Evolutionary conservation across 2,797 vertebrate genomes (phyloP).

Genomic region (Neostethus bicornis): DNA sequence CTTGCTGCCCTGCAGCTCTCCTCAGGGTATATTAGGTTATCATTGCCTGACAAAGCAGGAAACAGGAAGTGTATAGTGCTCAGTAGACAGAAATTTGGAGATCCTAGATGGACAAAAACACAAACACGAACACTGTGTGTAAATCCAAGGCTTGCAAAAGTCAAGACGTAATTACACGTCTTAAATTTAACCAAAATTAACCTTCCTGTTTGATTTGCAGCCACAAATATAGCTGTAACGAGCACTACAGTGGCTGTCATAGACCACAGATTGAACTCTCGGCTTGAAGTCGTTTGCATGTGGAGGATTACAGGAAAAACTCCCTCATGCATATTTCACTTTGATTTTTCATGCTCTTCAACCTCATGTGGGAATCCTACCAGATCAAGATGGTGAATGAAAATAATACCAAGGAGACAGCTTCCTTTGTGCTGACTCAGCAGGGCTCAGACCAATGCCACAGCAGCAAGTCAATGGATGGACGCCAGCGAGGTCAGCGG

Average conservation of each 20-base stretch:
- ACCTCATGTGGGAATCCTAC: slow-evolving; percentile 51
- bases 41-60: slow-evolving; percentile 65
- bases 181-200: background rate
- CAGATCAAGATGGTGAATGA: slow-evolving; percentile 25
- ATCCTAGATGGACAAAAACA: slow-evolving; percentile 39
- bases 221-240: background rate
- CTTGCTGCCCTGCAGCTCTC: slow-evolving; percentile 32
- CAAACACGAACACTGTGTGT: slow-evolving; percentile 14
- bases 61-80: slow-evolving; percentile 63
- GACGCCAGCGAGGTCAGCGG: slow-evolving; percentile 59
- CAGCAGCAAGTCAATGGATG: slow-evolving; percentile 48
- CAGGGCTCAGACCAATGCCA: slow-evolving; percentile 46
- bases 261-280: background rate
- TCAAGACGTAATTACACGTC: slow-evolving; percentile 1
- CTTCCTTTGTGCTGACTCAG: slow-evolving; percentile 56
- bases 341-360: background rate
- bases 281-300: background rate
- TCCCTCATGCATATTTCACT: background rate
- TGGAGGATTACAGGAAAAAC: background rate
- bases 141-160: background rate
- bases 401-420: slow-evolving; percentile 40
- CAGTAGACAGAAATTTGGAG: slow-evolving; percentile 46
- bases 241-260: background rate
- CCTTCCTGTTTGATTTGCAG: background rate
- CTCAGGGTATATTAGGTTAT: slow-evolving; percentile 72